Percentiles rank a stretch among this genome's conserved stretches.
Evolutionary conservation across 2,113 vertebrate species (phyloP).

Genomic region (Callithrix jacchus): DNA sequence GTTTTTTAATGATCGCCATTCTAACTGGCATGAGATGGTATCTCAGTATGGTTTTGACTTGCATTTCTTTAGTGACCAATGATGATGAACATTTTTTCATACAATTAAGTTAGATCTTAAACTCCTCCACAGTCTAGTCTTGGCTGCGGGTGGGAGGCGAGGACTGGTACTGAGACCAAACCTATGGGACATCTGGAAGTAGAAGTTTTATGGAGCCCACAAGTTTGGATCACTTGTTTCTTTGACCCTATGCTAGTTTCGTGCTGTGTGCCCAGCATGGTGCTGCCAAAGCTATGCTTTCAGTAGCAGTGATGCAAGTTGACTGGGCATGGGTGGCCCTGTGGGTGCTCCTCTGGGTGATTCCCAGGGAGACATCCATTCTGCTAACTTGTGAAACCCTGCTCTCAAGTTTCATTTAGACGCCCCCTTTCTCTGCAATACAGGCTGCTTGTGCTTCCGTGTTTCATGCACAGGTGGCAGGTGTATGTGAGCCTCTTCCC

Average conservation of each 20-base stretch:
- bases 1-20: too few relatives aligned
- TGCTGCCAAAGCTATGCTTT: not conserved
- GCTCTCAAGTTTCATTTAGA: rapidly evolving
- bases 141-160: not conserved
- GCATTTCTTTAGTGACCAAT: too few relatives aligned
- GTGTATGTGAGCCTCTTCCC: not conserved
- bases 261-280: not conserved
- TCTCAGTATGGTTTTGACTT: too few relatives aligned
- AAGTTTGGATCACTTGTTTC: not conserved
- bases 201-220: not conserved
- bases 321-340: rapidly evolving
- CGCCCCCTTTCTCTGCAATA: not conserved
- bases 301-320: not conserved
- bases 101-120: not conserved
- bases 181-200: not conserved
- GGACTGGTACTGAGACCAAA: not conserved
- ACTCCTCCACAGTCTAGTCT: not conserved
- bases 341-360: not conserved
- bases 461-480: not conserved
- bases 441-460: not conserved
- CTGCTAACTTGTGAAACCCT: not conserved
- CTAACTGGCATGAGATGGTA: too few relatives aligned
- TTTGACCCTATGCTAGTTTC: not conserved
- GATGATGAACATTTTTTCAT: too few relatives aligned
- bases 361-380: not conserved